Percentiles rank a stretch among this genome's conserved stretches.
These are phyloP conservation scores for Tigriopus japonicus DNA, from an alignment of 1,140 invertebrate species.

Conservation along the genomic window DNA sequence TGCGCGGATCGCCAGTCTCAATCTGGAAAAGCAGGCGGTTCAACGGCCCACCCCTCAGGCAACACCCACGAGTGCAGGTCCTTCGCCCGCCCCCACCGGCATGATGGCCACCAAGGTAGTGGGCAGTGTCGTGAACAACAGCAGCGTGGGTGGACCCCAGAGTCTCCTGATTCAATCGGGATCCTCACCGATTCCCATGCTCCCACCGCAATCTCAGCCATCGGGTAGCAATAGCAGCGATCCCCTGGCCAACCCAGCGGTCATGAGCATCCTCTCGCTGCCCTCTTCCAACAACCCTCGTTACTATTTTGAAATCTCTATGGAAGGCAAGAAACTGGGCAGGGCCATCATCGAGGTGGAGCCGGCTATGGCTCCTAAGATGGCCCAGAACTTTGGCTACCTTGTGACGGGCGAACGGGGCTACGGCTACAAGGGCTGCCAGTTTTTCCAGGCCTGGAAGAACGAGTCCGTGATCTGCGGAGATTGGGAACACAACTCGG, in stretches of 20 bases:
- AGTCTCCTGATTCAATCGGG: background rate
- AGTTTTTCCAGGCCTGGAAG: conserved; percentile 9
- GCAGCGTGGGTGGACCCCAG: background rate
- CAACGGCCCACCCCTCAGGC: background rate
- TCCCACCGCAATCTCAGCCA: background rate
- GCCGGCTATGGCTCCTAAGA: conserved; percentile 62
- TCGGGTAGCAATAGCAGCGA: background rate
- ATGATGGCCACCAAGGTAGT: background rate
- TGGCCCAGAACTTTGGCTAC: conserved; percentile 68
- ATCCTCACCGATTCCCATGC: background rate
- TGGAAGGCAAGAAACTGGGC: conserved; percentile 26
- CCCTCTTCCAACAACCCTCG: background rate
- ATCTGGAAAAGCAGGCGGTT: conserved; percentile 2
- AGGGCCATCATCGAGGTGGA: conserved; percentile 61
- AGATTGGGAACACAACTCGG: conserved; percentile 59
- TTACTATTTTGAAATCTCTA: background rate
- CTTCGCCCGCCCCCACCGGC: background rate
- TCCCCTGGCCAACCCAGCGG: background rate
- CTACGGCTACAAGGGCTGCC: conserved; percentile 41
- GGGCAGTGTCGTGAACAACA: background rate
- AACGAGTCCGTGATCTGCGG: conserved; percentile 38
- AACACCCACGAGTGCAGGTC: background rate
- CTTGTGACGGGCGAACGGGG: conserved; percentile 57
- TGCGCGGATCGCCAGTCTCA: conserved; percentile 2
- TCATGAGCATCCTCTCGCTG: background rate